phyloP scores from a whole-genome alignment of 2,888 invertebrate species.

The Cryptocephalus moraei region DNA sequence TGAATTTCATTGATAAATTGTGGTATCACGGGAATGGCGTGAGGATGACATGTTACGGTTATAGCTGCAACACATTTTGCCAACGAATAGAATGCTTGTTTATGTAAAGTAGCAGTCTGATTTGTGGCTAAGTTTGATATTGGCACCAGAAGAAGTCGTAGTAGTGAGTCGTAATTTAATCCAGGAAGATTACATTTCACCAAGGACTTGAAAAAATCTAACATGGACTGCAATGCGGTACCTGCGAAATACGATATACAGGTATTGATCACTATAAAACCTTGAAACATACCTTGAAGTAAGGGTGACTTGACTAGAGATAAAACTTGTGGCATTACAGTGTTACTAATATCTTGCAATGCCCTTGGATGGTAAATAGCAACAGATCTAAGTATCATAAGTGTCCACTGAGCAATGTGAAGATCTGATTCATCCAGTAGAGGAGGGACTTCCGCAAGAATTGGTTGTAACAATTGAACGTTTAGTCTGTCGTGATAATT shows the following conservation, averaged over 20 bases:
- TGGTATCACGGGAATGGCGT: slow-evolving; percentile 57
- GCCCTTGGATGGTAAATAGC: slow-evolving; percentile 71
- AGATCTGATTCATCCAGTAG: slow-evolving; percentile 89
- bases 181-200: slow-evolving; percentile 66
- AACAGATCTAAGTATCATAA: slow-evolving; percentile 73
- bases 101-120: slow-evolving; percentile 39
- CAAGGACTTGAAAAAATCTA: slow-evolving; percentile 87
- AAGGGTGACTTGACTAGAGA: slow-evolving; percentile 82
- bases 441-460: slow-evolving; percentile 81
- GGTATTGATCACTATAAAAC: not conserved
- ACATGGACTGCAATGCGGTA: slow-evolving; percentile 79
- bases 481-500: slow-evolving; percentile 62
- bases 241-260: slow-evolving; percentile 44
- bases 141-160: slow-evolving; percentile 62
- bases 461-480: slow-evolving; percentile 61
- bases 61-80: slow-evolving; percentile 95
- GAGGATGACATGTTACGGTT: slow-evolving; percentile 62
- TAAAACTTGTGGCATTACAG: slow-evolving; percentile 77
- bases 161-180: slow-evolving; percentile 69
- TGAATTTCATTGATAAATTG: slow-evolving; percentile 64
- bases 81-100: slow-evolving; percentile 85
- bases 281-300: slow-evolving; percentile 58
- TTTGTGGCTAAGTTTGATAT: slow-evolving; percentile 22
- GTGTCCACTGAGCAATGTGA: slow-evolving; percentile 89
- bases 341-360: slow-evolving; percentile 58